Evolutionary conservation across 2,113 vertebrate genomes (phyloP), one percentile per base, ranked within the genome.

Genomic region (Entelurus aequoreus): DNA sequence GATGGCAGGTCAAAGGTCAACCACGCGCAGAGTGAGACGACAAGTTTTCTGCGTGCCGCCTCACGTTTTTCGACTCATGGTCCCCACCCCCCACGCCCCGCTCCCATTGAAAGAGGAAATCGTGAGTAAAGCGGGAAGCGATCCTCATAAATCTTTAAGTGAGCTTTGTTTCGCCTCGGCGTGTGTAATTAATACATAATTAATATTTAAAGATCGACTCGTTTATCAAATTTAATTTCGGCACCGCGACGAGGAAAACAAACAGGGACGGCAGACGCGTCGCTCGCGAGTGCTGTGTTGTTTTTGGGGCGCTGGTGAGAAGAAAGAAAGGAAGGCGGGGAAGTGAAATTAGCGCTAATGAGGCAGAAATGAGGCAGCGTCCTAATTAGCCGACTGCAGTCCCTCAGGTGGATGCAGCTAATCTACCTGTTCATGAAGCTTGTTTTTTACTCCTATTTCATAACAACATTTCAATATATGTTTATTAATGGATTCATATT

Each of bases 151-250:
- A 92, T 92, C 87, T 89, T 92, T 92, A 89, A 92, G 84, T 60
- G 62, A 80, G 81, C 86, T 91, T 91, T 92, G 91, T 91, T 91
- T 90, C 91, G 83, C 88, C 81, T 82, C 77, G 35, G 87, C 82
- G 84, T 91, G 89, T 89, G 84, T 90, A 91, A 92, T 92, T 91
- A 92, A 91, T 92, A 88, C 91, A 90, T 90, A 88, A 91, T 92
- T 92, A 91, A 92, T 91, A 91, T 91, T 92, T 91, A 91, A 92
- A 91, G 88, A 91, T 90, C 79, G 81, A 81, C 88, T 89, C 88
- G 77, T 91, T 92, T 89, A 91, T 91, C 87, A 90, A 90, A 90
- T 89, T 89, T 87, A 87, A 91, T 87, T 89, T 89, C 80, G 84
- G 71, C 85, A 80, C 84, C 66, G 78, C 82, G 73, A 80, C 79